phyloP scores from a whole-genome alignment of 2,113 vertebrate species.

The Sclerurus mexicanus region DNA sequence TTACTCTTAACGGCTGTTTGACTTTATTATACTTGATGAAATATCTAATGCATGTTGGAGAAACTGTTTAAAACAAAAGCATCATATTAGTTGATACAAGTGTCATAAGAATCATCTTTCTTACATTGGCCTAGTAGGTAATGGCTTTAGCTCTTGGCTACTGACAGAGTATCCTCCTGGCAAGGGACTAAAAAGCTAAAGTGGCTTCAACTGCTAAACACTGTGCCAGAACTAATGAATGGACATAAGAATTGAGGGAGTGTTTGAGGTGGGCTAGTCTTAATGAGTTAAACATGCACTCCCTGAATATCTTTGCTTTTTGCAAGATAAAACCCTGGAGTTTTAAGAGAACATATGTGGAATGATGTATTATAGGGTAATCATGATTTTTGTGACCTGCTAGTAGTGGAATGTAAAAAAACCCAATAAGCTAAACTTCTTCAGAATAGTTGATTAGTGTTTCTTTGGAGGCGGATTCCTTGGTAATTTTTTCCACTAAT shows the following conservation, averaged over 20 bases:
- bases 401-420: not conserved
- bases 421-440: not conserved
- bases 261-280: not conserved
- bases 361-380: not conserved
- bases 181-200: not conserved
- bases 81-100: not conserved
- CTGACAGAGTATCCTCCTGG: not conserved
- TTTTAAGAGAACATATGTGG: not conserved
- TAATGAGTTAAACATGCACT: not conserved
- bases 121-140: not conserved
- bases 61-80: not conserved
- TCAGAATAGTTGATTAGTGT: accelerated
- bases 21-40: not conserved
- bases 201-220: not conserved
- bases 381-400: not conserved
- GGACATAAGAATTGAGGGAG: not conserved
- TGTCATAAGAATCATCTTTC: not conserved
- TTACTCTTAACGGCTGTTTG: not conserved
- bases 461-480: not conserved
- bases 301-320: not conserved
- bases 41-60: not conserved
- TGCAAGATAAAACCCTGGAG: not conserved
- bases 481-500: not conserved
- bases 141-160: not conserved
- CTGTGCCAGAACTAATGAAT: not conserved